These are phyloP conservation scores for Periophthalmus modestus DNA, from an alignment of 2,113 vertebrate genomes.

Conservation along the genomic window DNA sequence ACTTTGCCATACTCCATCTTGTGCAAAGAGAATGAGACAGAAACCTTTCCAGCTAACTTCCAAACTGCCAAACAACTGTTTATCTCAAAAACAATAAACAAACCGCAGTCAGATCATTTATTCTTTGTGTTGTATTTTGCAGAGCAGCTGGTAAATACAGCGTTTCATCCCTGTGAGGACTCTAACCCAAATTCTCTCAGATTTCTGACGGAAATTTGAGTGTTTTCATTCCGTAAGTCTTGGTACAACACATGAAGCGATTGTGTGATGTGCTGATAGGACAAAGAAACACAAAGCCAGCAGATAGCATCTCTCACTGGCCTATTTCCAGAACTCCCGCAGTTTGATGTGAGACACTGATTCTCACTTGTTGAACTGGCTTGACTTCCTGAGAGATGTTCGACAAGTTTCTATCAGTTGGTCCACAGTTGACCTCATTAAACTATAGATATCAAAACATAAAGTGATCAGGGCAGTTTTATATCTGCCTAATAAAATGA, in stretches of 20 bases:
- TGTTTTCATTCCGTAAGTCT: neutral
- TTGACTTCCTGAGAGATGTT: constrained; percentile 36
- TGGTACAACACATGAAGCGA: constrained; percentile 6
- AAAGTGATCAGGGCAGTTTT: neutral
- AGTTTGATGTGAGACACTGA: constrained; percentile 37
- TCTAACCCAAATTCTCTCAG: constrained; percentile 19
- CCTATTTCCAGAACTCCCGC: constrained; percentile 24
- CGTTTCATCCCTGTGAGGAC: constrained; percentile 21
- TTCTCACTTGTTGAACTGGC: constrained; percentile 29
- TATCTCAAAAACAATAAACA: constrained; percentile 24
- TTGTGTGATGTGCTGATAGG: constrained; percentile 24
- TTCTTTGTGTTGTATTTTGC: constrained; percentile 16
- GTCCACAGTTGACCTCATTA: constrained; percentile 14
- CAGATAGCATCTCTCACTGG: constrained; percentile 32
- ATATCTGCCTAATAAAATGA: no score
- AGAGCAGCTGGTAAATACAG: constrained; percentile 26
- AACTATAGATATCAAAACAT: neutral
- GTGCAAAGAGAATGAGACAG: constrained; percentile 2
- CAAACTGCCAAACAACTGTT: neutral
- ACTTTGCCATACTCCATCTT: neutral
- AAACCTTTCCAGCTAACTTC: neutral
- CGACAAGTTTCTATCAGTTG: constrained; percentile 16
- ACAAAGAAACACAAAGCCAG: constrained; percentile 16
- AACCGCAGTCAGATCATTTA: constrained; percentile 18
- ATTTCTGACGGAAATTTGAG: constrained; percentile 2